A percentile compares a stretch with the other conserved stretches of the same genome.
Conservation (phyloP, 2,888 invertebrate genomes). For the Protonemura montana region DNA sequence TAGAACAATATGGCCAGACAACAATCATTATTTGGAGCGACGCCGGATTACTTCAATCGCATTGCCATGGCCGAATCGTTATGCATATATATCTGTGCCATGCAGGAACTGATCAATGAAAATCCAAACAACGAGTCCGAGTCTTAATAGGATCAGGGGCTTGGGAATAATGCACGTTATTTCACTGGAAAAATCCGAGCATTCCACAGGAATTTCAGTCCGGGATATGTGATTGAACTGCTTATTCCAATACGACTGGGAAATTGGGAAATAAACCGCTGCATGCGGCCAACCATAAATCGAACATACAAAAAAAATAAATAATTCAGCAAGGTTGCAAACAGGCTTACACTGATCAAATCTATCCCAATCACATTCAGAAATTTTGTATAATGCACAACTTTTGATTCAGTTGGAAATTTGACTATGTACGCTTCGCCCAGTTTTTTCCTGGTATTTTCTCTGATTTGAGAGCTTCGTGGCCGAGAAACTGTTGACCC, state of each 20-base stretch:
- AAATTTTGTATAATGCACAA: not conserved
- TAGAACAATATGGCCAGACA: not conserved
- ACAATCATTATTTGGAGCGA: not conserved
- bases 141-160: not conserved
- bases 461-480: not conserved
- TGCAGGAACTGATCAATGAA: not conserved
- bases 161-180: not conserved
- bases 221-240: constrained; percentile 5
- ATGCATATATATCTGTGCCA: not conserved
- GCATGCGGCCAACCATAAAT: not conserved
- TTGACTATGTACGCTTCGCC: not conserved
- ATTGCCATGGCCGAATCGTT: not conserved
- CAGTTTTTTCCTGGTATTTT: not conserved
- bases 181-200: not conserved
- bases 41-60: not conserved
- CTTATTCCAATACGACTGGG: not conserved
- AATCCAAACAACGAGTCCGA: not conserved
- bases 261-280: not conserved
- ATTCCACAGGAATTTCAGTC: not conserved
- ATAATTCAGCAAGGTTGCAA: not conserved
- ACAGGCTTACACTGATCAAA: not conserved
- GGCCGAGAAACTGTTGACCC: not conserved
- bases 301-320: not conserved
- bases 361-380: not conserved
- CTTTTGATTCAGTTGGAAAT: not conserved